Evolutionary conservation across 1,140 invertebrate genomes (phyloP).

Genomic region (Globodera ellingtonae): DNA sequence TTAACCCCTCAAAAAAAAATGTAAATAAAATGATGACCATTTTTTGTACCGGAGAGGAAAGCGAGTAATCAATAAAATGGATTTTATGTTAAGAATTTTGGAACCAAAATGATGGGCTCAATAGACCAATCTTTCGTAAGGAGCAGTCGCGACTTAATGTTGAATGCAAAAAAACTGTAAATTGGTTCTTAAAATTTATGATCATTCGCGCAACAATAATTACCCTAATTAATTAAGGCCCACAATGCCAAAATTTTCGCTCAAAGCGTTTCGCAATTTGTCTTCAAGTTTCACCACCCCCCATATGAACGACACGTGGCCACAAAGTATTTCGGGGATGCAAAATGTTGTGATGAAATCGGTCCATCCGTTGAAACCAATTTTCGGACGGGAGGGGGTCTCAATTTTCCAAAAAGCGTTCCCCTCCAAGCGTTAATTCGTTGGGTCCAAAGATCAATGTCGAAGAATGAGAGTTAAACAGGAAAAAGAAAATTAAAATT

Average conservation of each 20-base stretch:
- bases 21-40: too few species aligned
- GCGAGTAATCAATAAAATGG: too few species aligned
- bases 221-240: constrained; percentile 7
- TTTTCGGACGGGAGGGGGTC: not conserved
- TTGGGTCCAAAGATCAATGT: not conserved
- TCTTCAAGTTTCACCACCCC: not conserved
- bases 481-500: constrained; percentile 11
- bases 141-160: too few species aligned
- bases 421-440: not conserved
- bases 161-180: too few species aligned
- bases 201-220: not conserved
- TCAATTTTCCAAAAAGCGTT: not conserved
- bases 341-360: not conserved
- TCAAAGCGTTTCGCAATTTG: constrained; percentile 1
- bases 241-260: not conserved
- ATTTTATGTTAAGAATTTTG: too few species aligned
- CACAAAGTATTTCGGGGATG: not conserved
- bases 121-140: too few species aligned
- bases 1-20: too few species aligned
- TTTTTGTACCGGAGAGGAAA: too few species aligned
- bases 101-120: too few species aligned
- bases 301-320: not conserved
- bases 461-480: not conserved
- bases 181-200: not conserved
- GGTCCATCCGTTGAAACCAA: not conserved